Evolutionary conservation across 2,113 vertebrate genomes (phyloP).

Genomic region (Gambusia holbrooki): DNA sequence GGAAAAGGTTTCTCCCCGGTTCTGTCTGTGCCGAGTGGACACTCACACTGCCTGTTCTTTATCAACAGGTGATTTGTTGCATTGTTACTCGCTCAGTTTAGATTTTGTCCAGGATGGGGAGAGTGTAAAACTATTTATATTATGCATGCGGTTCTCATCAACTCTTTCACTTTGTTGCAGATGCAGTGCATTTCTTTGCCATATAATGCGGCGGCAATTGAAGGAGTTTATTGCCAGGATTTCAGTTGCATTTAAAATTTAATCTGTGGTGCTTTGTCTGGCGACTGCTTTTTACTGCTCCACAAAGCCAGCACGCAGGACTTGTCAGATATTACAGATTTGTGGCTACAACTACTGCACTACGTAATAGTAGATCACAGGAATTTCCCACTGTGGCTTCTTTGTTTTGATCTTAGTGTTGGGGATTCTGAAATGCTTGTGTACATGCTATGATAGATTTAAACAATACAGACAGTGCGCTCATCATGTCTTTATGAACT

Average conservation of each 20-base stretch:
- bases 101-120: neutral
- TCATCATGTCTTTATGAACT: constrained; percentile 18
- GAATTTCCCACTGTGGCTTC: neutral
- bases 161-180: neutral
- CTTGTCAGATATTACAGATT: neutral
- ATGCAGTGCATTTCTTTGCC: neutral
- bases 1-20: too few relatives aligned
- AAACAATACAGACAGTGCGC: neutral
- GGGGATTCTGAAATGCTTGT: neutral
- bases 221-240: neutral
- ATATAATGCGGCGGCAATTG: neutral
- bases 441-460: constrained; percentile 9
- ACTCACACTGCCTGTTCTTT: neutral
- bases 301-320: neutral
- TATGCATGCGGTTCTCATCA: neutral
- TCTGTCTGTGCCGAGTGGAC: too few relatives aligned
- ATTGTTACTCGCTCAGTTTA: neutral
- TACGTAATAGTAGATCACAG: neutral
- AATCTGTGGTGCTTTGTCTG: neutral
- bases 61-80: neutral
- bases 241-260: neutral
- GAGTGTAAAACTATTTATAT: neutral
- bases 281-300: neutral
- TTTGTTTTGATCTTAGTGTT: neutral
- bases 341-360: constrained; percentile 1